phyloP scores from a whole-genome alignment of 2,888 invertebrate genomes.

The Callimorpha dominula region DNA sequence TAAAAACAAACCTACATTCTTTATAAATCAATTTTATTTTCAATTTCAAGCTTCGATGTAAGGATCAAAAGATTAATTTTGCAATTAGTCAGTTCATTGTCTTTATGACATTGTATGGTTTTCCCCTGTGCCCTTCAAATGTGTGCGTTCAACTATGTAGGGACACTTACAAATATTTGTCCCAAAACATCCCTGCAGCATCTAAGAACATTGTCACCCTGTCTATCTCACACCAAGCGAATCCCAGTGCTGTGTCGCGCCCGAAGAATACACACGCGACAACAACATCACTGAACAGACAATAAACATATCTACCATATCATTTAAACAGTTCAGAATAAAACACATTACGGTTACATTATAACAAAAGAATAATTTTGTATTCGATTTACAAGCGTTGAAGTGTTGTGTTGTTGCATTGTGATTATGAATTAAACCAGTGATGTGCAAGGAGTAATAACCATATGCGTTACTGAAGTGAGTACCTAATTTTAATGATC shows the following conservation, averaged over 20 bases:
- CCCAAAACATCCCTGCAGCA: conserved; percentile 25
- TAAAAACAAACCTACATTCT: too few relatives aligned
- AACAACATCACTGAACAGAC: conserved; percentile 40
- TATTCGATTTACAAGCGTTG: conserved; percentile 20
- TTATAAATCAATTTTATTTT: too few relatives aligned
- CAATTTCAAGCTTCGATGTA: too few relatives aligned
- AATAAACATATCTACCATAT: conserved; percentile 58
- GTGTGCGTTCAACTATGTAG: not conserved
- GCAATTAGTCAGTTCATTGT: too few relatives aligned
- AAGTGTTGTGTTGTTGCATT: conserved; percentile 30
- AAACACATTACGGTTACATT: conserved; percentile 16
- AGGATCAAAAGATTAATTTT: too few relatives aligned
- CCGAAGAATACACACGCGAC: conserved; percentile 42
- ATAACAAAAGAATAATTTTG: conserved; percentile 32
- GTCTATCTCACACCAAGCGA: conserved; percentile 50
- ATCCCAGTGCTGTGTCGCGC: conserved; percentile 54
- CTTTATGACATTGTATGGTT: too few relatives aligned
- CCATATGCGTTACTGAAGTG: conserved; percentile 37
- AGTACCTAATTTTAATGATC: conserved; percentile 27
- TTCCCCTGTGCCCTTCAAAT: too few relatives aligned
- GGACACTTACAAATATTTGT: not conserved
- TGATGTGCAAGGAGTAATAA: conserved; percentile 16
- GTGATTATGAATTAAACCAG: conserved; percentile 21
- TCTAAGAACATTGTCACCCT: conserved; percentile 49
- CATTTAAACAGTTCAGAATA: conserved; percentile 29